Conservation (phyloP, 1,140 invertebrate species). For the Eueides isabella region DNA sequence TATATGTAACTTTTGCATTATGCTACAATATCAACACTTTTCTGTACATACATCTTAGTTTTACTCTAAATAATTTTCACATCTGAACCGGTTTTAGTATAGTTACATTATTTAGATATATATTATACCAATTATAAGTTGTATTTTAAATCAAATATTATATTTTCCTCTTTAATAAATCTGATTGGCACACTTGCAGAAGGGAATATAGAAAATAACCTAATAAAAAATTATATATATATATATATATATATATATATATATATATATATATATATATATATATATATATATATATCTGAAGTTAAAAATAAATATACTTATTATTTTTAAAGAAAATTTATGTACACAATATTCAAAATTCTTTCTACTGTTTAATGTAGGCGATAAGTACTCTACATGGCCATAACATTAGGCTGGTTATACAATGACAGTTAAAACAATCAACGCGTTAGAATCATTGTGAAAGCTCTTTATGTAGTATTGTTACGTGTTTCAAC, state of each 20-base stretch:
- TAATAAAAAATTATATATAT: too few relatives aligned
- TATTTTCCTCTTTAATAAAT: too few relatives aligned
- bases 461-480: conserved; percentile 33
- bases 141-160: too few relatives aligned
- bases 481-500: conserved; percentile 29
- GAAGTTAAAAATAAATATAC: too few relatives aligned
- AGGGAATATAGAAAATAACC: too few relatives aligned
- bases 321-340: background rate
- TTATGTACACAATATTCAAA: background rate
- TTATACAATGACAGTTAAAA: conserved; percentile 24
- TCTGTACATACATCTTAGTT: background rate
- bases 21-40: background rate
- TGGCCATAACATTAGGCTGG: background rate
- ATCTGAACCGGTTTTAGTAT: too few relatives aligned
- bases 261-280: too few relatives aligned
- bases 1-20: background rate
- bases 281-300: too few relatives aligned
- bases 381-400: conserved; percentile 3
- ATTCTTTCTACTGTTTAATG: background rate
- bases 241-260: too few relatives aligned
- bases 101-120: too few relatives aligned
- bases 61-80: background rate
- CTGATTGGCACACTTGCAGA: too few relatives aligned
- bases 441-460: conserved; percentile 23
- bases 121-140: too few relatives aligned